phyloP scores from a whole-genome alignment of 2,888 invertebrate species.

The Tridacna crocea region DNA sequence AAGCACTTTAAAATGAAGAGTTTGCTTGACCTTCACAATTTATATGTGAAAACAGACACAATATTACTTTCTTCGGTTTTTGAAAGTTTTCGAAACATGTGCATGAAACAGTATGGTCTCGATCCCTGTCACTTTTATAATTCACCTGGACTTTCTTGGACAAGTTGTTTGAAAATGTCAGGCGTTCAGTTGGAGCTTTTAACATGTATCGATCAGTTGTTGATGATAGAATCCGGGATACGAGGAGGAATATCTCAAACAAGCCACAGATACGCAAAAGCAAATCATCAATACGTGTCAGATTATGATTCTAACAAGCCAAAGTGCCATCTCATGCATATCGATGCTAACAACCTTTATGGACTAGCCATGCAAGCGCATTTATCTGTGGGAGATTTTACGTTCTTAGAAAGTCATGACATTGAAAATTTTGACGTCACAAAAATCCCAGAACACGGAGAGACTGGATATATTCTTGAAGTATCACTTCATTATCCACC shows the following conservation, averaged over 20 bases:
- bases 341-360: constrained; percentile 26
- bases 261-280: background rate
- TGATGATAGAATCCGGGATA: constrained; percentile 21
- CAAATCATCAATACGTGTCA: constrained; percentile 13
- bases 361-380: constrained; percentile 24
- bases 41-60: constrained; percentile 42
- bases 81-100: constrained; percentile 34
- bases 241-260: constrained; percentile 28
- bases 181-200: constrained; percentile 23
- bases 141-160: constrained; percentile 46
- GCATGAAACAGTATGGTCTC: constrained; percentile 43
- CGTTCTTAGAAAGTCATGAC: constrained; percentile 11
- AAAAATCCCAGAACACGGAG: constrained; percentile 17
- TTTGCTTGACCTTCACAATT: constrained; percentile 39
- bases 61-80: constrained; percentile 33
- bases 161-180: constrained; percentile 39
- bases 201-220: constrained; percentile 24
- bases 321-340: background rate
- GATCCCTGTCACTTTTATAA: constrained; percentile 49
- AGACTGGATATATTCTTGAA: constrained; percentile 37
- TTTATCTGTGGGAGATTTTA: constrained; percentile 14
- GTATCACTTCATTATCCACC: constrained; percentile 33
- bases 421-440: constrained; percentile 18
- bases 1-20: constrained; percentile 27
- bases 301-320: constrained; percentile 12